Evolutionary conservation across 2,888 invertebrate genomes (phyloP).

Genomic region (Eulithis prunata): DNA sequence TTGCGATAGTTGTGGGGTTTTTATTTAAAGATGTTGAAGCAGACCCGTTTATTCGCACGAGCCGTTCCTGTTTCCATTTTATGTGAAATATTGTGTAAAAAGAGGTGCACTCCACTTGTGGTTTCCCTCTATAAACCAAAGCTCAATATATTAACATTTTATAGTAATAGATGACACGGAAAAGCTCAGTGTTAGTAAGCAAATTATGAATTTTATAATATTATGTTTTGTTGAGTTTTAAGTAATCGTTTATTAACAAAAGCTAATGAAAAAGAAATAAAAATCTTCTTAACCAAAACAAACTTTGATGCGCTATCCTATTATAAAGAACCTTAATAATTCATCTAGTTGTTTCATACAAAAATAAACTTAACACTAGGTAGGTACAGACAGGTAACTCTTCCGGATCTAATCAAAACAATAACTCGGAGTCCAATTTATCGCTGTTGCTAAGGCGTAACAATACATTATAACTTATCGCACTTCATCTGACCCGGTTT

Average conservation of each 20-base stretch:
- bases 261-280: constrained; percentile 72
- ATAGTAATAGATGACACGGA: constrained; percentile 27
- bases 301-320: constrained; percentile 36
- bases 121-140: constrained; percentile 55
- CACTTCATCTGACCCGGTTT: constrained; percentile 52
- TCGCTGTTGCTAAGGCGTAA: background rate
- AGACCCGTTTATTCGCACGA: constrained; percentile 17
- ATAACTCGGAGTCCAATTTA: no score
- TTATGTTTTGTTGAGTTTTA: constrained; percentile 64
- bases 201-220: constrained; percentile 66
- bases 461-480: constrained; percentile 21
- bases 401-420: no score
- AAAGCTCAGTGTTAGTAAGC: constrained; percentile 46
- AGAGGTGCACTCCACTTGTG: constrained; percentile 28
- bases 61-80: constrained; percentile 20
- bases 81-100: constrained; percentile 33
- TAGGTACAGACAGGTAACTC: no score
- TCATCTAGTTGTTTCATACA: no score
- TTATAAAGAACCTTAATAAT: background rate
- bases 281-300: constrained; percentile 45
- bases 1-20: constrained; percentile 13
- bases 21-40: constrained; percentile 19
- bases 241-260: constrained; percentile 78
- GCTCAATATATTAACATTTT: constrained; percentile 56
- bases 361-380: no score